Conservation (phyloP, 2,113 vertebrate genomes). For the Oreochromis aureus region DNA sequence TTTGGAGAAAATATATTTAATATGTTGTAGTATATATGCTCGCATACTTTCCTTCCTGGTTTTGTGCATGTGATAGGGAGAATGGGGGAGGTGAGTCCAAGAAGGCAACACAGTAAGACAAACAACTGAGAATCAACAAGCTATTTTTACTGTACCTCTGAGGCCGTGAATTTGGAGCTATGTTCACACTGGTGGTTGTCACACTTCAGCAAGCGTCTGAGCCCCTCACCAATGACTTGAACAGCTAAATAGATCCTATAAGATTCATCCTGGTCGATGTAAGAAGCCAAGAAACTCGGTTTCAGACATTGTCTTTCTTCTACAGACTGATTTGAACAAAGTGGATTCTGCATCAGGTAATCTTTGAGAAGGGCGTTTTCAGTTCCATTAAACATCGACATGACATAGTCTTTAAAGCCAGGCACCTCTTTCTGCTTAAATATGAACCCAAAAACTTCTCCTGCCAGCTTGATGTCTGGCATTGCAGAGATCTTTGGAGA, state of each 20-base stretch:
- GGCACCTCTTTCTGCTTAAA: constrained; percentile 23
- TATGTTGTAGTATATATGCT: background rate
- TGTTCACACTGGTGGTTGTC: background rate
- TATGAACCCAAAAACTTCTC: constrained; percentile 42
- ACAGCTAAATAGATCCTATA: constrained; percentile 55
- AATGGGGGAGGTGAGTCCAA: background rate
- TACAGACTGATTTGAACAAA: background rate
- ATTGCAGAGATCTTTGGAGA: background rate
- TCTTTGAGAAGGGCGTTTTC: background rate
- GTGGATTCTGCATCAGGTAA: background rate
- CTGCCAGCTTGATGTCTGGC: background rate
- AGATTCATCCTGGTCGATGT: constrained; percentile 1
- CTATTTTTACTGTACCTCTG: constrained; percentile 30
- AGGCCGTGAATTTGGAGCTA: background rate
- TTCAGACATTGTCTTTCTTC: background rate
- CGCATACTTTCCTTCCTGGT: background rate
- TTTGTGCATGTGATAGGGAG: background rate
- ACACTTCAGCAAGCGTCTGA: constrained; percentile 27
- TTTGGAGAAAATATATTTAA: too few relatives aligned
- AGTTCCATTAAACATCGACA: background rate
- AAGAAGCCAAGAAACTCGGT: background rate
- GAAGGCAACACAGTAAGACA: background rate
- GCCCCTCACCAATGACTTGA: constrained; percentile 27
- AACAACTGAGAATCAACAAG: background rate
- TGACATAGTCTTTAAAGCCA: constrained; percentile 36